Evolutionary conservation across 2,797 vertebrate species (phyloP).

Genomic region (Hoplostethus atlanticus): DNA sequence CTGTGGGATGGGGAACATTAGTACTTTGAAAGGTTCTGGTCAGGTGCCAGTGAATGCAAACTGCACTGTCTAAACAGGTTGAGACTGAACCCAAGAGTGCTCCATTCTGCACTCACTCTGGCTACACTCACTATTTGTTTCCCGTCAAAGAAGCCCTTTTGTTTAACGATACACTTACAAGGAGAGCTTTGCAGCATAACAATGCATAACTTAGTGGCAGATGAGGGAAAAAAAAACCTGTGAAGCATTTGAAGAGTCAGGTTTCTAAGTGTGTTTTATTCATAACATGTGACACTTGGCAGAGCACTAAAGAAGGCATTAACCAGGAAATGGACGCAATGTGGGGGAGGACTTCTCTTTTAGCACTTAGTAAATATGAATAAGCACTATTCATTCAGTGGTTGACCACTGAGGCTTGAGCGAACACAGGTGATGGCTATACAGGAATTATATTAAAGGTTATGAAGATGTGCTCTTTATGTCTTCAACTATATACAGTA

Average conservation of each 20-base stretch:
- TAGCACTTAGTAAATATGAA: constrained; percentile 17
- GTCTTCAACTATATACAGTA: not conserved
- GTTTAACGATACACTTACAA: constrained; percentile 77
- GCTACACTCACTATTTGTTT: constrained; percentile 64
- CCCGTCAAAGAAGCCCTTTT: constrained; percentile 58
- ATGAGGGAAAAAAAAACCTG: constrained; percentile 52
- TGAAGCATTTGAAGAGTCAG: constrained; percentile 61
- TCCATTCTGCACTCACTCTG: constrained; percentile 40
- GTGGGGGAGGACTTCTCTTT: constrained; percentile 23
- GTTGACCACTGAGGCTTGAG: not conserved
- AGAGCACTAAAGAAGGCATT: constrained; percentile 20
- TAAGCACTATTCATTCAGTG: constrained; percentile 15
- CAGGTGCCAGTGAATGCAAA: constrained; percentile 72
- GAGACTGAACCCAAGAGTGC: constrained; percentile 49
- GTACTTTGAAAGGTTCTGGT: constrained; percentile 71
- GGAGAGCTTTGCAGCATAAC: constrained; percentile 47
- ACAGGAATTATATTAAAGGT: too few relatives aligned
- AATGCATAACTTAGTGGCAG: constrained; percentile 77
- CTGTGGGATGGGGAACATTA: constrained; percentile 37
- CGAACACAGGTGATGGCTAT: constrained; percentile 3
- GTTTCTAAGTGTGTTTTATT: constrained; percentile 55
- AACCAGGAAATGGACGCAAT: constrained; percentile 29
- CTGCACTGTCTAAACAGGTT: constrained; percentile 70
- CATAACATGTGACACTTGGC: constrained; percentile 49
- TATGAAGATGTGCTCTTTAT: too few relatives aligned